Evolutionary conservation across 1,140 invertebrate species (phyloP).

Genomic region (Anoplolepis gracilipes): DNA sequence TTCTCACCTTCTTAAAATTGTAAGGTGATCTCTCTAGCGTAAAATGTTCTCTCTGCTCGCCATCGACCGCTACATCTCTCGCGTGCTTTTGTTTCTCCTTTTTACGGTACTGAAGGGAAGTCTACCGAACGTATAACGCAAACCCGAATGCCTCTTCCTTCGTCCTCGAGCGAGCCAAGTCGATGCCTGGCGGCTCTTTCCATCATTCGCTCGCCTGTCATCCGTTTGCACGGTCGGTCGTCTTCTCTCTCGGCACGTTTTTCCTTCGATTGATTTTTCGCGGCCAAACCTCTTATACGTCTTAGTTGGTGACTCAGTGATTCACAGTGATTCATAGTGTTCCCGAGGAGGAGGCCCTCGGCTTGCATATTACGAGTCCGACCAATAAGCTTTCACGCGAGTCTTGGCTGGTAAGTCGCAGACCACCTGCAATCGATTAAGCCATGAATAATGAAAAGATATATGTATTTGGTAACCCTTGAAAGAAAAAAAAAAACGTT

Average conservation of each 20-base stretch:
- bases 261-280: conserved; percentile 50
- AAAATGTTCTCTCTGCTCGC: not conserved
- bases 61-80: not conserved
- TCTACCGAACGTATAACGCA: conserved; percentile 29
- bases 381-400: not conserved
- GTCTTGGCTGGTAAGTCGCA: conserved; percentile 50
- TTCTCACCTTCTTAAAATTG: too few relatives aligned
- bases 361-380: conserved; percentile 40
- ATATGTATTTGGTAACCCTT: not conserved
- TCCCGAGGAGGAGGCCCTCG: conserved; percentile 30
- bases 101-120: not conserved
- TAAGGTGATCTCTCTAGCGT: too few relatives aligned
- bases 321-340: conserved; percentile 69
- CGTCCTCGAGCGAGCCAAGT: conserved; percentile 64
- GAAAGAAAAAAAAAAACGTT: not conserved
- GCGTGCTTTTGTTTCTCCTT: not conserved
- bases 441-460: not conserved
- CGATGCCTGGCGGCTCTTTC: conserved; percentile 59
- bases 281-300: too few relatives aligned
- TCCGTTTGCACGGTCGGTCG: conserved; percentile 65
- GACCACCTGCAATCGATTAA: not conserved
- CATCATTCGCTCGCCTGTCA: conserved; percentile 78
- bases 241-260: conserved; percentile 30
- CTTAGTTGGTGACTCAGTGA: conserved; percentile 61
- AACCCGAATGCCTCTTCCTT: conserved; percentile 62